Base-by-base conservation (phyloP, 2,797 vertebrate genomes). In the Amblyraja radiata region DNA sequence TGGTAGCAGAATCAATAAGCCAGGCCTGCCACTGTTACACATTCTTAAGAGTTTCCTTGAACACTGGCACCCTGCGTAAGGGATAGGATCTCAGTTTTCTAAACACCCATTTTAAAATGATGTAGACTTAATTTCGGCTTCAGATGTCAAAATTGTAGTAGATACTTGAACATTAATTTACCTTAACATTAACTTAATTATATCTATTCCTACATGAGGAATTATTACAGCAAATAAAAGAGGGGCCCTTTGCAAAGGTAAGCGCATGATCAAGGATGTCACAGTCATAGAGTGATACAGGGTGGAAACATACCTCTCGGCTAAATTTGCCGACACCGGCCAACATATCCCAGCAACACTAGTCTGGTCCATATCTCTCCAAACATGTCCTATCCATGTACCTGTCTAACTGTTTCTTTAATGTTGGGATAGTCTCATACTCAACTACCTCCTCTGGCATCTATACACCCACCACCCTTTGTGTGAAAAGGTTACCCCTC, bases 201-300 rank as follows among this genome's bases (percentile, higher is more conserved):
- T 54, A 58, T 10, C 16, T 83, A 1, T 28, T 28, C 13, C n/a
- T 80, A 32, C 78, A 80, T 84, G 81, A 58, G 46, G 7, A 84
- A 84, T 84, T 0, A 28, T 25, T 28, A 58, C 46, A 61, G 4
- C 25, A 28, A 54, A 54, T 54, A 54, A 54, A 54, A n/a, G 18
- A 61, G 61, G 28, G 23, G 10, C 81, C 54, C 11, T 84, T 84
- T n/a, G 81, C 58, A 61, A 61, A 61, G 25, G 25, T 95, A 96
- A 95, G 94, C 94, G 2, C 65, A 11, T 68, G 65, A 16, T 11
- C 65, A 68, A 68, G 65, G 65, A 54, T 54, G 46, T 54, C 5
- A 54, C 46, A 54, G 46, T 54, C 46, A 54, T 6, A 54, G 46
- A 0, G 46, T 54, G 46, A 54, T 54, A 54, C 46, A 54, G 46